These are phyloP conservation scores for Hoplostethus atlanticus DNA, from an alignment of 2,797 vertebrate species.

Conservation along the genomic window DNA sequence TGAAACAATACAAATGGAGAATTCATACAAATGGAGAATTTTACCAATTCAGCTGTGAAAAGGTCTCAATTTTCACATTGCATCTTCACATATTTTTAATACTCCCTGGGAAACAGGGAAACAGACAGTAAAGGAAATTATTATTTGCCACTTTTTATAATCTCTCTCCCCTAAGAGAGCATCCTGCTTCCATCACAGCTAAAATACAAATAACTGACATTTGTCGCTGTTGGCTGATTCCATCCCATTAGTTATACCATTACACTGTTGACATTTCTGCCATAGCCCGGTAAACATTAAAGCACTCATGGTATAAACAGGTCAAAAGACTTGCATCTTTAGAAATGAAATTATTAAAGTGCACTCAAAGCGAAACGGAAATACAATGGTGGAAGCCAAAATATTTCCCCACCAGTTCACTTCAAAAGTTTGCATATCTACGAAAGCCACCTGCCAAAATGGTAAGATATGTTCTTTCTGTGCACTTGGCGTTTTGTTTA, in stretches of 20 bases:
- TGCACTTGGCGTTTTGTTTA: constrained; percentile 24
- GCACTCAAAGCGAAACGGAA: constrained; percentile 68
- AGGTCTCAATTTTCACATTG: neutral
- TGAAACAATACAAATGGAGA: constrained; percentile 53
- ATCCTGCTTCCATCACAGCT: constrained; percentile 9
- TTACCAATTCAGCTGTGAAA: constrained; percentile 11
- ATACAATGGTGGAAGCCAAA: constrained; percentile 51
- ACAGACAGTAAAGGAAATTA: constrained; percentile 44
- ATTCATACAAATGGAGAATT: neutral
- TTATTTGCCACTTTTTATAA: constrained; percentile 27
- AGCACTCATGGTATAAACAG: constrained; percentile 83
- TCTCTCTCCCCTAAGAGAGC: constrained; percentile 17
- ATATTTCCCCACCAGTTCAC: constrained; percentile 40
- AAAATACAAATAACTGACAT: constrained; percentile 1
- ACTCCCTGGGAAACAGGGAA: constrained; percentile 26
- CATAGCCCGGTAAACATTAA: constrained; percentile 68
- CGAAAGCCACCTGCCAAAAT: constrained; percentile 58
- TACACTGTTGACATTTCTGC: constrained; percentile 1
- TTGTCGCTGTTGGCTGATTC: neutral
- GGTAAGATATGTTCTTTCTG: constrained; percentile 32
- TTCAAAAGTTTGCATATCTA: constrained; percentile 69
- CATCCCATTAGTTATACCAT: neutral
- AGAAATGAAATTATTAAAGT: constrained; percentile 64
- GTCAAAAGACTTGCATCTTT: constrained; percentile 66
- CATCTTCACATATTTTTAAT: constrained; percentile 19